Percentiles rank a stretch among this genome's conserved stretches.
These are phyloP conservation scores for Ciconia boyciana DNA, from an alignment of 2,113 vertebrate species.

Conservation along the genomic window DNA sequence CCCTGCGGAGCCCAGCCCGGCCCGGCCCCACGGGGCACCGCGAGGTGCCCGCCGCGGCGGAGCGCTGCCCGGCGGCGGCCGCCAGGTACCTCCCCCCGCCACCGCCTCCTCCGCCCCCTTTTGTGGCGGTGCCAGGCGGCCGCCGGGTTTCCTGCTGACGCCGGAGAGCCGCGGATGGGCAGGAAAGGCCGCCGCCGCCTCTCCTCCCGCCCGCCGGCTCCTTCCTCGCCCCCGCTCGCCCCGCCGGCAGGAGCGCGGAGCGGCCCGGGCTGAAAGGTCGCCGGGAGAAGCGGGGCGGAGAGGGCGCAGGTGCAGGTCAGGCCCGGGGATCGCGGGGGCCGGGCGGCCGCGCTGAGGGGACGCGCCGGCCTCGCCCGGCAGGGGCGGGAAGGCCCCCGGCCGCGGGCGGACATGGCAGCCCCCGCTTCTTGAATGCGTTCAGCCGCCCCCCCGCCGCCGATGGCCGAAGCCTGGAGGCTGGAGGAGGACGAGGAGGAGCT, in stretches of 20 bases:
- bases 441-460: conserved; percentile 40
- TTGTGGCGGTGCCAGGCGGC: conserved; percentile 66
- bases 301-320: neutral
- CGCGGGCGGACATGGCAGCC: conserved; percentile 1
- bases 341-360: neutral
- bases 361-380: neutral
- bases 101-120: conserved; percentile 65
- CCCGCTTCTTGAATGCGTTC: conserved; percentile 1
- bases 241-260: neutral
- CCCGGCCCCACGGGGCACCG: neutral
- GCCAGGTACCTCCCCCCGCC: conserved; percentile 57
- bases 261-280: neutral
- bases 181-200: conserved; percentile 48
- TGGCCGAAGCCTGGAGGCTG: conserved; percentile 85
- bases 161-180: conserved; percentile 65
- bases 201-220: neutral
- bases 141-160: conserved; percentile 78
- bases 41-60: neutral
- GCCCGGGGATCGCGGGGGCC: neutral
- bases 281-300: neutral
- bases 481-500: conserved; percentile 82
- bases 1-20: neutral
- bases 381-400: neutral
- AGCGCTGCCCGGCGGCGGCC: neutral
- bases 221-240: neutral